Conservation (phyloP, 2,113 vertebrate genomes). For the Gambusia affinis region DNA sequence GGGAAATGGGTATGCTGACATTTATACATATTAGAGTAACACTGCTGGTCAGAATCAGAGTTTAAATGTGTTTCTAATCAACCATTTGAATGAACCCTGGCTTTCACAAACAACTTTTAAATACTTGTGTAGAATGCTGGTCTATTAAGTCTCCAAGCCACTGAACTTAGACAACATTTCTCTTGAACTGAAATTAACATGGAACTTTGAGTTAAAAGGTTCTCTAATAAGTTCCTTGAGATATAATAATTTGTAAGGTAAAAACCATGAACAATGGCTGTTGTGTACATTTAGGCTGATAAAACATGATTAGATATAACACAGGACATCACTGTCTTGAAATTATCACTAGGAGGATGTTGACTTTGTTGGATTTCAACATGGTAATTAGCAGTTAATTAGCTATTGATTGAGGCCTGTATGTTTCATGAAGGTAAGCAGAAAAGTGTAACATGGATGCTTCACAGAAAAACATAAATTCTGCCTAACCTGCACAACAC, state of each 20-base stretch:
- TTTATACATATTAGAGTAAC: no score
- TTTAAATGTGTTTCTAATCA: no score
- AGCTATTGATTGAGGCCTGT: slow-evolving; percentile 70
- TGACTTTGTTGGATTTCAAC: slow-evolving; percentile 50
- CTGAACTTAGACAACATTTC: no score
- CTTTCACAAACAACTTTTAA: no score
- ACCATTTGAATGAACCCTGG: no score
- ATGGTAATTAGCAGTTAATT: slow-evolving; percentile 73
- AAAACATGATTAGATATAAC: slow-evolving; percentile 7
- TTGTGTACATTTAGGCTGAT: background rate
- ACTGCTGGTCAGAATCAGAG: no score
- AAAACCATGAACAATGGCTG: background rate
- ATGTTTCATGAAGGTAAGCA: slow-evolving; percentile 69
- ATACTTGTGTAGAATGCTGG: no score
- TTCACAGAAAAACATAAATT: slow-evolving; percentile 41
- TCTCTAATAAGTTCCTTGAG: background rate
- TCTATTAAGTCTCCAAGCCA: no score
- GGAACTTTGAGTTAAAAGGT: background rate
- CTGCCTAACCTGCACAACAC: slow-evolving; percentile 12
- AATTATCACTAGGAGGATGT: slow-evolving; percentile 47
- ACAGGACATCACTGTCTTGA: slow-evolving; percentile 18
- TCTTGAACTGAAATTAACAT: no score
- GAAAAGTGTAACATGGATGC: slow-evolving; percentile 37
- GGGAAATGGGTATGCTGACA: no score
- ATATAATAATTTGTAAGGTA: background rate